phyloP scores from a whole-genome alignment of 2,888 invertebrate genomes.

The Drosophila melanosoma region DNA sequence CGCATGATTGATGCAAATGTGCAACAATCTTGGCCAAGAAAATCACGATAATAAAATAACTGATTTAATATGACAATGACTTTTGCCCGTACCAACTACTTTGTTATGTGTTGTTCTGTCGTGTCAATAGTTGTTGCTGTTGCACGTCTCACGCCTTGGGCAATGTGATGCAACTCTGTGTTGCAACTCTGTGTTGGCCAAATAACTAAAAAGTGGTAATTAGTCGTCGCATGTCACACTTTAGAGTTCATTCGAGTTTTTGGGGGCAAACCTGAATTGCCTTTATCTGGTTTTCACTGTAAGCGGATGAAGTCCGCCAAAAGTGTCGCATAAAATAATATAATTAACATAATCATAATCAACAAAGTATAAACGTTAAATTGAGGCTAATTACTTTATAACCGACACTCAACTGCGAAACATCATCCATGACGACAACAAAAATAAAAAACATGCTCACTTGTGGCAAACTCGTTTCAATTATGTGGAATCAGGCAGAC shows the following conservation, averaged over 20 bases:
- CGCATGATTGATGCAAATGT: constrained; percentile 45
- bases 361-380: constrained; percentile 81
- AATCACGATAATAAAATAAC: constrained; percentile 24
- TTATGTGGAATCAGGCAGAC: constrained; percentile 64
- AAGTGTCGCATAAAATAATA: constrained; percentile 77
- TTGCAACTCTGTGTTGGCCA: constrained; percentile 13
- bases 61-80: constrained; percentile 11
- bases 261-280: constrained; percentile 52
- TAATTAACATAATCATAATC: constrained; percentile 82
- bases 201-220: constrained; percentile 17
- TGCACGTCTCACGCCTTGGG: constrained; percentile 17
- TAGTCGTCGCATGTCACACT: constrained; percentile 65
- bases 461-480: constrained; percentile 80
- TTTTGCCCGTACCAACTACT: neutral
- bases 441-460: constrained; percentile 65
- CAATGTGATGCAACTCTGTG: constrained; percentile 16
- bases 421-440: constrained; percentile 58
- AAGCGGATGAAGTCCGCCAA: constrained; percentile 62
- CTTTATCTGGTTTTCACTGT: constrained; percentile 51
- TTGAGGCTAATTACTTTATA: constrained; percentile 81
- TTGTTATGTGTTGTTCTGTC: constrained; percentile 9
- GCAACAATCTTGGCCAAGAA: constrained; percentile 33
- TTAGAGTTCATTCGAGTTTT: constrained; percentile 58
- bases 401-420: constrained; percentile 77
- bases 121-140: constrained; percentile 5